Conservation (phyloP, 2,113 vertebrate genomes). For the Callipepla californica region DNA sequence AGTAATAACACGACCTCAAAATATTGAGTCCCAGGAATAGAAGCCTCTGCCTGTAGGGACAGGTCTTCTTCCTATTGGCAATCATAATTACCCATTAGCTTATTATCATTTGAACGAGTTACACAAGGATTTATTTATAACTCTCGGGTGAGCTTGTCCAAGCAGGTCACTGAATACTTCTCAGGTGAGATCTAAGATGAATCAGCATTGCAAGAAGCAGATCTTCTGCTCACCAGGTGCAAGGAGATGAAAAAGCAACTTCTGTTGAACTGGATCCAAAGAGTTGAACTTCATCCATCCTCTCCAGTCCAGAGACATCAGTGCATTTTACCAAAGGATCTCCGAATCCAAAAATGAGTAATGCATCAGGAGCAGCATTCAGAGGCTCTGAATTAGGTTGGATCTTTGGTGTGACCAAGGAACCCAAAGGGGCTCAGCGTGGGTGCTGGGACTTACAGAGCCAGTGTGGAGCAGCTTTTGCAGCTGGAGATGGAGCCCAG, state of each 20-base stretch:
- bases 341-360: not conserved
- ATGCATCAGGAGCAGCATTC: not conserved
- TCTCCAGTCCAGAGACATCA: not conserved
- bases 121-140: slow-evolving; percentile 27
- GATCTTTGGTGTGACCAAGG: not conserved
- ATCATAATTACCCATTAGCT: not conserved
- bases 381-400: not conserved
- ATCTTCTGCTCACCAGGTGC: slow-evolving; percentile 51
- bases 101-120: not conserved
- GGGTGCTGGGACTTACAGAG: not conserved
- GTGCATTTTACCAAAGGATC: not conserved
- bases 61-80: slow-evolving; percentile 28
- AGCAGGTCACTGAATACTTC: slow-evolving; percentile 54
- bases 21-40: not conserved
- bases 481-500: not conserved
- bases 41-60: slow-evolving; percentile 23
- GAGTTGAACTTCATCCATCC: not conserved
- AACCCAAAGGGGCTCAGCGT: not conserved
- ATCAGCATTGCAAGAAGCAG: slow-evolving; percentile 40
- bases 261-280: not conserved
- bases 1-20: not conserved
- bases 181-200: slow-evolving; percentile 30
- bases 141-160: slow-evolving; percentile 53
- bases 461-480: not conserved
- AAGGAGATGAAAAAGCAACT: not conserved